Base-by-base conservation (phyloP, 2,113 vertebrate species). In the Centrocercus urophasianus region DNA sequence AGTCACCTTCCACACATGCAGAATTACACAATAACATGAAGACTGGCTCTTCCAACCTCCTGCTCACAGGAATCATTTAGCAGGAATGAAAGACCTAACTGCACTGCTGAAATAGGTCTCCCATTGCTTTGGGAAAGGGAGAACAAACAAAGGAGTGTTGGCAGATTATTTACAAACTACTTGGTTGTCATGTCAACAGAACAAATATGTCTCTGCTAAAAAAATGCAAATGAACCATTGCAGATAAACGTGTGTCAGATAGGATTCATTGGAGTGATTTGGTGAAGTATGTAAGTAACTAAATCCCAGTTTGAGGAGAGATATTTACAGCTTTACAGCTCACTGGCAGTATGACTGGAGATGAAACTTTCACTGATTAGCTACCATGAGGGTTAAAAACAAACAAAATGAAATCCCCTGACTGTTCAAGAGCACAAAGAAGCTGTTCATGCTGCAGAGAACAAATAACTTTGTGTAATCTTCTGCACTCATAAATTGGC, bases 351-450 rank as follows among this genome's bases (percentile, higher is more conserved):
- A 77, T 54, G 84, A 85, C 82, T 2, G 0, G 78, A 89, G 86
- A 94, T 82, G 72, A 92, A 95, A 76, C 71, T 95, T 92, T 38
- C 75, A 92, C 63, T 90, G 84, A 92, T 47, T 94, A 56, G 78
- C 71, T 95, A 85, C 74, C 67, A 34, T 43, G 63, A 77, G 67
- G 79, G 84, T 83, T 95, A 94, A 93, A 95, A 95, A 92, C 89
- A 96, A 78, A 84, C n/a, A 91, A 83, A 92, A 67, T 80, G 0
- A 92, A 90, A 87, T 93, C 54, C 71, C 24, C 54, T 56, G 56
- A 13, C 43, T 95, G 32, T 34, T 28, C 60, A 92, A 70, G 66
- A 87, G 54, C n/a, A 90, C 25, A 90, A 42, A 12, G 67, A 78
- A 90, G 22, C n/a, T 65, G 32, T 56, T 89, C 20, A 63, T 85